phyloP scores from a whole-genome alignment of 2,113 vertebrate genomes.

The Pachypanchax playfairii region DNA sequence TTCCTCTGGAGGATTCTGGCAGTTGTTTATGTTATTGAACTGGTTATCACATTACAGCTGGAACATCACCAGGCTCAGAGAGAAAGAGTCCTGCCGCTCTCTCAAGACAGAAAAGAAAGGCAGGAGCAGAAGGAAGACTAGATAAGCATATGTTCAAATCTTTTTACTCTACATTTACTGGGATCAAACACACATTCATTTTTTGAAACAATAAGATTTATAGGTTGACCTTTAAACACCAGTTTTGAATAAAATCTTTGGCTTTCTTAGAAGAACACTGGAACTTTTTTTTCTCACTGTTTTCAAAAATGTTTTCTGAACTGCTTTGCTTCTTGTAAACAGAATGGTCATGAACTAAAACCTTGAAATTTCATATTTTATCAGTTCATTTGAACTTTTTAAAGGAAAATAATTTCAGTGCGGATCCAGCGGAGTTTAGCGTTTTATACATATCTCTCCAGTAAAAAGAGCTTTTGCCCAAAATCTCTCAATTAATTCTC shows the following conservation, averaged over 20 bases:
- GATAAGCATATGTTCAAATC: conserved; percentile 29
- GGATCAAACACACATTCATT: background rate
- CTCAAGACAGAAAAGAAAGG: conserved; percentile 40
- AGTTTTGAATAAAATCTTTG: background rate
- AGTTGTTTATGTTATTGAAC: conserved; percentile 78
- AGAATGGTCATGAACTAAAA: too few species aligned
- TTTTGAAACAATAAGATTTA: background rate
- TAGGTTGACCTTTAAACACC: background rate
- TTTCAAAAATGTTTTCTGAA: too few species aligned
- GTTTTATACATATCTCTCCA: too few species aligned
- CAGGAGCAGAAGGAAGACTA: conserved; percentile 19
- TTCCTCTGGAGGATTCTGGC: conserved; percentile 69
- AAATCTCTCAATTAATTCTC: too few species aligned
- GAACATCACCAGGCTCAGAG: conserved; percentile 56
- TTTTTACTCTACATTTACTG: conserved; percentile 21
- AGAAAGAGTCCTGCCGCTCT: conserved; percentile 50
- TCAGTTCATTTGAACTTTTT: too few species aligned
- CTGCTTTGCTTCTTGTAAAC: too few species aligned
- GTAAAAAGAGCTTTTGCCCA: too few species aligned
- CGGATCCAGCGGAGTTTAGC: too few species aligned
- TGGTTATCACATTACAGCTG: conserved; percentile 76
- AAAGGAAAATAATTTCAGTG: too few species aligned
- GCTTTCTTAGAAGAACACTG: too few species aligned
- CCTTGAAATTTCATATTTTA: too few species aligned
- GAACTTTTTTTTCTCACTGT: too few species aligned